Percentiles rank a stretch among this genome's conserved stretches.
Conservation (phyloP, 2,888 invertebrate genomes). For the Tinea pellionella region DNA sequence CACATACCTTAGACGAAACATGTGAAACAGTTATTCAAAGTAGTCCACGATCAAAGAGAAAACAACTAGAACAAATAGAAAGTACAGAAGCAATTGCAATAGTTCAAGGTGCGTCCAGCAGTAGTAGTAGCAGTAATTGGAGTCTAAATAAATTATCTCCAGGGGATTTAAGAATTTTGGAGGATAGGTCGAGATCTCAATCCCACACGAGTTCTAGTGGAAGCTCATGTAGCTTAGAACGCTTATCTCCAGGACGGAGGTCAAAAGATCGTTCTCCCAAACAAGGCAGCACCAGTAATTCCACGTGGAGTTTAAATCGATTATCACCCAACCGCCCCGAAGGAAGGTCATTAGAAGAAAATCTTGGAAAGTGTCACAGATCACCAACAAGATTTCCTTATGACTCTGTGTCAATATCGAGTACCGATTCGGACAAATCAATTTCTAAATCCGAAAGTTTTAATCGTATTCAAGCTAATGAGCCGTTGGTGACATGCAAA, state of each 20-base stretch:
- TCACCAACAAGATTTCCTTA: conserved; percentile 61
- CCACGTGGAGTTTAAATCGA: conserved; percentile 63
- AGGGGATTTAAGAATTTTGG: conserved; percentile 58
- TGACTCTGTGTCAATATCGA: conserved; percentile 61
- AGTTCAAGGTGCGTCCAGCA: conserved; percentile 59
- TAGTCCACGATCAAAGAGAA: conserved; percentile 66
- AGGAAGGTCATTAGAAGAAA: conserved; percentile 60
- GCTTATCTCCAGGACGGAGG: conserved; percentile 57
- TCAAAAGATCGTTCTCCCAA: conserved; percentile 65
- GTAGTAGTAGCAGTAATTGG: conserved; percentile 66
- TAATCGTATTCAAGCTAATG: conserved; percentile 59
- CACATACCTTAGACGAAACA: conserved; percentile 74
- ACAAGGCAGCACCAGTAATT: conserved; percentile 60
- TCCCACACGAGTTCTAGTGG: conserved; percentile 65
- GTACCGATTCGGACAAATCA: conserved; percentile 63
- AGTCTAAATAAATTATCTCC: conserved; percentile 64
- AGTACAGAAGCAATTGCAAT: conserved; percentile 56
- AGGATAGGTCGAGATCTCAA: conserved; percentile 56
- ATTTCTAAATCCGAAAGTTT: conserved; percentile 66
- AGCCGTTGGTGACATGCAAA: conserved; percentile 62
- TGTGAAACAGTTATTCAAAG: conserved; percentile 76
- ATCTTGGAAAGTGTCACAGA: conserved; percentile 51
- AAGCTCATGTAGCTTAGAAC: conserved; percentile 60
- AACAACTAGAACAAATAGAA: conserved; percentile 61
- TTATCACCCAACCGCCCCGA: conserved; percentile 61